Base-by-base conservation (phyloP, 1,140 invertebrate genomes). In the Stratiolaelaps scimitus region DNA sequence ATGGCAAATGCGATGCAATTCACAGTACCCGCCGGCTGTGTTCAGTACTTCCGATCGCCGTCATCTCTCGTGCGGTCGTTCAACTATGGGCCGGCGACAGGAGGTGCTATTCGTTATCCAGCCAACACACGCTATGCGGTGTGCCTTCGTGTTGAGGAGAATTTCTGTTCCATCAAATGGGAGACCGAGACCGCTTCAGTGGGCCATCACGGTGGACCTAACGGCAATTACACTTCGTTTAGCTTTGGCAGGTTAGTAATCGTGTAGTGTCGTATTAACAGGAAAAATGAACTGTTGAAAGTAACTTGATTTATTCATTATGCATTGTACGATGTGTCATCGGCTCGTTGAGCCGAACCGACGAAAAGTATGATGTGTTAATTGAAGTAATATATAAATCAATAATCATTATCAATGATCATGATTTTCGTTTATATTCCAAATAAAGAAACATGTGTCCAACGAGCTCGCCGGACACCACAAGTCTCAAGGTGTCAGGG, bases 71-170 rank as follows among this genome's bases (percentile, higher is more conserved):
- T 71, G 26, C 67, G 74, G 72, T 69, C 73, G 80, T 86, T 85
- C n/a, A 86, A 87, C 46, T 85, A 86, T 69, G 87, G 72, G 17
- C 19, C 44, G 17, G 67, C 69, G 7, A 68, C 67, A 10, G 46
- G 48, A 6, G 53, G 56, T 43, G 87, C 87, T 0, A 34, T 60
- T 17, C 76, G 86, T n/a, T 87, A 90, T 71, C 78, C 90, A 1
- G 87, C 87, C 28, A 90, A 90, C 75, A 86, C 90, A 72, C 87
- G 90, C 72, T 92, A 91, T 73, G 85, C 86, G 65, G 84, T 88
- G 48, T 92, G 88, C 72, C 80, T 91, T 20, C 76, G 88, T 40
- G 84, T 83, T 68, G 88, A 91, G 72, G 81, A 84, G 67, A 91
- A 90, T 72, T 92, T 91, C 72, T 92, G 88, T 70, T 85, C 87